Evolutionary conservation across 2,113 vertebrate species (phyloP), one percentile per base, ranked within the genome.

Genomic region (Hiodon tergisus): DNA sequence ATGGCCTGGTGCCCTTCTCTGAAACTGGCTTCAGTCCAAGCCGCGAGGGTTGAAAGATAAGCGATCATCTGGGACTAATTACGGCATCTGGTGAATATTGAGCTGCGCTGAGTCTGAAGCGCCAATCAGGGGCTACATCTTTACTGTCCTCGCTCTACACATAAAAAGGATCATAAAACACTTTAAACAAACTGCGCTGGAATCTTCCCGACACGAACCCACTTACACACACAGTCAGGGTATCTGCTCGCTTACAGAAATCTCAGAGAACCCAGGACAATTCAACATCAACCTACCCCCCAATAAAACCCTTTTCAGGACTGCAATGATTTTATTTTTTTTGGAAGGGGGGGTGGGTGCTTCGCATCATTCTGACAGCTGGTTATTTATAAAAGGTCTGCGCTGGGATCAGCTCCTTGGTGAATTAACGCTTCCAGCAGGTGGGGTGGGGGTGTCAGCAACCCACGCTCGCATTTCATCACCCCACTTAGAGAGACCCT

Each of bases 11-110:
- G 62, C 58, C 31, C 9, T 73, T 65, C 72, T 60, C 60, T 70
- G 52, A 57, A 69, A 66, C 5, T 81, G 75, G 75, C 72, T 57
- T 69, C 69, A 7, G 2, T 55, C 76, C 75, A 70, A 77, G 65
- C 80, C 76, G 74, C 68, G 72, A 67, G 76, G 68, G 65, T 52
- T 77, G 69, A 79, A 72, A 79, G 73, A 79, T 81, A 79, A 72
- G 76, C 69, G 60, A 75, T 81, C 78, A 77, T 77, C 67, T 77
- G 78, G 78, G 50, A 76, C 75, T 77, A 77, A 81, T 77, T 76
- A 73, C 48, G n/a, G 67, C 58, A 60, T 76, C 65, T 62, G 72
- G 13, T 67, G 72, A 69, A 77, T 74, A 73, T 71, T 69, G 67
- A 60, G 67, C 58, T 59, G 16, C 61, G 46, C 14, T 9, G 46